Percentiles rank a stretch among this genome's conserved stretches.
Evolutionary conservation across 2,888 invertebrate genomes (phyloP).

Genomic region (Erynnis tages): DNA sequence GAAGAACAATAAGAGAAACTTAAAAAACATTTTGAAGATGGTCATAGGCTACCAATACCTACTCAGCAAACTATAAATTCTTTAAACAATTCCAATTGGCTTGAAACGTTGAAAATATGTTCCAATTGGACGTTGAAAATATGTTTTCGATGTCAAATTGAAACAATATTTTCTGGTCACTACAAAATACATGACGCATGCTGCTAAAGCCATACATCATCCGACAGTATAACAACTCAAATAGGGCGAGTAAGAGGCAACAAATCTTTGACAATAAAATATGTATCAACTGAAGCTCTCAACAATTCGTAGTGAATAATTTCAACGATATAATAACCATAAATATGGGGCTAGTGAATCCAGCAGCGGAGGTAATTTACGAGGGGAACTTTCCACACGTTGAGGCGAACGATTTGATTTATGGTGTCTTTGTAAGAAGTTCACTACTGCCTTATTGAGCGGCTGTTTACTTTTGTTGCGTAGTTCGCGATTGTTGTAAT

Average conservation of each 20-base stretch:
- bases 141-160: no score
- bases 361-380: constrained; percentile 30
- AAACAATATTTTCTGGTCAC: no score
- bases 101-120: no score
- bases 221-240: not conserved
- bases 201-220: not conserved
- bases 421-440: constrained; percentile 22
- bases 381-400: constrained; percentile 32
- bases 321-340: constrained; percentile 25
- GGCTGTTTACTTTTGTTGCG: constrained; percentile 16
- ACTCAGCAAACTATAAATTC: no score
- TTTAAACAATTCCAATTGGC: no score
- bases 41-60: no score
- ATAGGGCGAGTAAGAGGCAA: not conserved
- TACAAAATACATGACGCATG: no score
- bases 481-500: no score
- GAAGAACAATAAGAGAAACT: no score
- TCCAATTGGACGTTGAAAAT: no score
- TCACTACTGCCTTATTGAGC: constrained; percentile 24
- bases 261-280: constrained; percentile 17
- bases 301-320: constrained; percentile 25
- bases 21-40: no score
- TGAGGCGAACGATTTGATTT: constrained; percentile 30
- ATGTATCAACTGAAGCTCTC: constrained; percentile 12
- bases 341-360: constrained; percentile 25